Evolutionary conservation across 2,113 vertebrate genomes (phyloP), one percentile per base, ranked within the genome.

Genomic region (Callaeas wilsoni): DNA sequence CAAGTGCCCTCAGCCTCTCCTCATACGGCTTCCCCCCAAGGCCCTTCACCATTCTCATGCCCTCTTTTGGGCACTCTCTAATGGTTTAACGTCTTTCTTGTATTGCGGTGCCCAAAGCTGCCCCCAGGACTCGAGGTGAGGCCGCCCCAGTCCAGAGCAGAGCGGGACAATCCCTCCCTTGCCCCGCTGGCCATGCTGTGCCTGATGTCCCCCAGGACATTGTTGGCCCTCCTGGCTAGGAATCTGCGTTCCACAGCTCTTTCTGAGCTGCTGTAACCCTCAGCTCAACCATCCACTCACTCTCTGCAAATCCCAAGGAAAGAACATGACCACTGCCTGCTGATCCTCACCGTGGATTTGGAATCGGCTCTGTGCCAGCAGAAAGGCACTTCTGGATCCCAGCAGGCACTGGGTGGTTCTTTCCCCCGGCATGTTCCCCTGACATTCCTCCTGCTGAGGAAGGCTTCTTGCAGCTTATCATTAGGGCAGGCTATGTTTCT

Each of bases 401-500:
- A 53, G 35, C 19, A 37, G 53, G 12, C 12, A 17, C 13, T 7
- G 57, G 6, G 5, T 60, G 33, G 9, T 10, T 35, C 55, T 59
- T 55, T 32, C 20, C 42, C 68, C 37, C 4, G 2, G 25, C 3
- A 0, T 1, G 5, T 39, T 50, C 35, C n/a, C 35, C 21, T 23
- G 6, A 32, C 0, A 1, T 41, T 55, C 12, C 13, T 84, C 21
- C 21, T 4, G 1, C 63, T 42, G 21, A 81, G 25, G 16, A 73
- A 53, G 35, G 47, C 50, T 69, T 57, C 46, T 41, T 70, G n/a
- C 70, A 79, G 56, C 12, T 71, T 15, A 55, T 46, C 53, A 20
- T 6, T 29, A 53, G 33, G 35, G 12, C 33, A 63, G 32, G n/a
- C 25, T 33, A 5, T 1, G 1, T 63, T 75, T 84, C 39, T 55